Evolutionary conservation across 2,797 vertebrate species (phyloP), one percentile per base, ranked within the genome.

Genomic region (Myotis daubentonii): DNA sequence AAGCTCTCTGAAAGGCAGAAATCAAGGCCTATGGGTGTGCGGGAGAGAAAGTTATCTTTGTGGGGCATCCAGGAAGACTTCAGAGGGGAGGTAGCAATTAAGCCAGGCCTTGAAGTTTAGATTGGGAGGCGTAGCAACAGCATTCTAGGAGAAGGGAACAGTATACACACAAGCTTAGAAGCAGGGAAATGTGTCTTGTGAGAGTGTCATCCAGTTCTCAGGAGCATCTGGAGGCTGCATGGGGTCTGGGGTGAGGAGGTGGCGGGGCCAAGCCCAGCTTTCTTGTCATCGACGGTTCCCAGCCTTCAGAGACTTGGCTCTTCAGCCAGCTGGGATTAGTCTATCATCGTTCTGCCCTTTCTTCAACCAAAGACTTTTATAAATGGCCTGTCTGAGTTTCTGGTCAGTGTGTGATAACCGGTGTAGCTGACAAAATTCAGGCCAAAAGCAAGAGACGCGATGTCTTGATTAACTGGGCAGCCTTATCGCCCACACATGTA

Each of bases 281-380:
- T 57, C 36, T 87, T 49, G 33, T 62, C 66, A 22, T 10, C 33
- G 30, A 80, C 60, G 72, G 41, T 25, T 76, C 28, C 41, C 30
- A 8, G 7, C 75, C 19, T 85, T 71, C 23, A 19, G 38, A 25
- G 38, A 66, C 70, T 70, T 87, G 92, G 87, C n/a, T 60, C 33
- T 28, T 66, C 20, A 1, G 2, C 92, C 78, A 68, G 55, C 87
- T 72, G 82, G 70, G 36, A 51, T 80, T 49, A 60, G 84, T 94
- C 84, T 3, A 0, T 93, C 72, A 13, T 79, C 49, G 5, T 84
- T 60, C 81, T 94, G 87, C 44, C 83, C 20, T 87, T 96, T 91
- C 36, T 92, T 96, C 85, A 19, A 93, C 72, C 96, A 90, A 93
- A 97, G 87, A n/a, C 72, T 78, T 94, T 92, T 93, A 76, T 83